Evolutionary conservation across 2,888 invertebrate species (phyloP).

Genomic region (Limnephilus auricula): DNA sequence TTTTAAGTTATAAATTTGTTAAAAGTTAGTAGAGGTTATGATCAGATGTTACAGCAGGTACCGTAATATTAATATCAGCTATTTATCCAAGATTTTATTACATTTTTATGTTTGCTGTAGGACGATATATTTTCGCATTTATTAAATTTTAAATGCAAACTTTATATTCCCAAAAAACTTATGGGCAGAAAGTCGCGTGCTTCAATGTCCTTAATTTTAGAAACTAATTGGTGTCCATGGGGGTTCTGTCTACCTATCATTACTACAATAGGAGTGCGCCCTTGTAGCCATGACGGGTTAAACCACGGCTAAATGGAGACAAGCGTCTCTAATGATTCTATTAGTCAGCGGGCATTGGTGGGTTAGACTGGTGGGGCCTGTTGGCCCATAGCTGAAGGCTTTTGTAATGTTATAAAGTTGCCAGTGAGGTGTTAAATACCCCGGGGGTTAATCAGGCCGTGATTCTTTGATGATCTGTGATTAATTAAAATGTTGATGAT

Average conservation of each 20-base stretch:
- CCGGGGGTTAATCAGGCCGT: constrained; percentile 3
- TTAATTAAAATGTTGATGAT: neutral
- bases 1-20: no score
- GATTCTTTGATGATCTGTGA: neutral
- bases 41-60: no score
- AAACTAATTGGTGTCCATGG: constrained; percentile 62
- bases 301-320: constrained; percentile 57
- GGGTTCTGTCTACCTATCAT: constrained; percentile 45
- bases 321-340: constrained; percentile 64
- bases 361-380: constrained; percentile 24
- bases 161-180: neutral
- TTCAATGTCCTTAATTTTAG: constrained; percentile 43
- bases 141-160: no score
- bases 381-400: neutral
- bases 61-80: no score
- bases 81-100: no score
- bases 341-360: constrained; percentile 50
- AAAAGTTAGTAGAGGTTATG: no score
- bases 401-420: neutral
- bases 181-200: constrained; percentile 7
- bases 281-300: constrained; percentile 42
- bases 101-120: no score
- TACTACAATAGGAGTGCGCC: constrained; percentile 27
- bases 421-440: constrained; percentile 11
- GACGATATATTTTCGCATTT: no score